These are phyloP conservation scores for Schizaphis graminum DNA, from an alignment of 2,888 invertebrate genomes.

Conservation along the genomic window DNA sequence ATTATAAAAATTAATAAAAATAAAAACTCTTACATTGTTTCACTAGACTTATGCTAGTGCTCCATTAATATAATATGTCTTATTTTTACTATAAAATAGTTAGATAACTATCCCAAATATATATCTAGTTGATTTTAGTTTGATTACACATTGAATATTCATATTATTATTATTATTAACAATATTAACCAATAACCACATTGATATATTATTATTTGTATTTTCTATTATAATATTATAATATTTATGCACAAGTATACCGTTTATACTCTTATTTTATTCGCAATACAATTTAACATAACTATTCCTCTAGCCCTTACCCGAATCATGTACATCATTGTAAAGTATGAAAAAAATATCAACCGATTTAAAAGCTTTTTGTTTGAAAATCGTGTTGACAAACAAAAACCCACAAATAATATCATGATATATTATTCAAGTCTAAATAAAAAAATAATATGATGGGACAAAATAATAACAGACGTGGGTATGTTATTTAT, in stretches of 20 bases:
- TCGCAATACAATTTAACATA: not conserved
- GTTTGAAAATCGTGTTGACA: not conserved
- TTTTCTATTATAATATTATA: too few relatives aligned
- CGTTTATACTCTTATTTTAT: not conserved
- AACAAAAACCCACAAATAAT: not conserved
- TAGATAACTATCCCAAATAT: not conserved
- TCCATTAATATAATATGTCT: not conserved
- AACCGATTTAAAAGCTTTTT: not conserved
- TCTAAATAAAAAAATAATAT: not conserved
- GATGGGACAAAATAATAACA: not conserved
- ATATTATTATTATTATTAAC: not conserved
- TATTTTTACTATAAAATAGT: not conserved
- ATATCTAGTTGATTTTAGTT: not conserved
- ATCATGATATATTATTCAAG: not conserved
- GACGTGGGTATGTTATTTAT: not conserved
- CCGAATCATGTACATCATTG: not conserved
- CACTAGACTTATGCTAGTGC: not conserved
- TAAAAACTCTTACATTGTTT: not conserved
- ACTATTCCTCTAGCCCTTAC: not conserved
- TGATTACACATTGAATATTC: not conserved
- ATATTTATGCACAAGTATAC: not conserved
- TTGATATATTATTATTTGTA: not conserved
- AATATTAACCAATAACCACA: not conserved
- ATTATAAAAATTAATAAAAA: not conserved
- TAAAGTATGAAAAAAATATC: not conserved